These are phyloP conservation scores for Eristalinus aeneus DNA, from an alignment of 2,888 invertebrate species.

Conservation along the genomic window DNA sequence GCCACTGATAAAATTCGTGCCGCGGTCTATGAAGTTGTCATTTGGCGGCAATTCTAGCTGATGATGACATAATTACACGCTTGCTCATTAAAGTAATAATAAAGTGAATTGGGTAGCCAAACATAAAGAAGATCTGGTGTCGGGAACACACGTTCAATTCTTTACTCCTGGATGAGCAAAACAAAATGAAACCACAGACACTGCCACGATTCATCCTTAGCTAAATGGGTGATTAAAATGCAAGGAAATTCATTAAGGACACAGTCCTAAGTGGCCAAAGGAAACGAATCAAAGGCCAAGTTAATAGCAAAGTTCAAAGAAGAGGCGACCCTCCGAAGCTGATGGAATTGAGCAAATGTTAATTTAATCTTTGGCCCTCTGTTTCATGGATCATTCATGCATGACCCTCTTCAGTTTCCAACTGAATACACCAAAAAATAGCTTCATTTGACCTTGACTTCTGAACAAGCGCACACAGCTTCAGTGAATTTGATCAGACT, in stretches of 20 bases:
- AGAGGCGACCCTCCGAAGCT: background rate
- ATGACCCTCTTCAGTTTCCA: background rate
- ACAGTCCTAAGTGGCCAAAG: background rate
- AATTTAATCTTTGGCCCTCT: background rate
- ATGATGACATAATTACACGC: background rate
- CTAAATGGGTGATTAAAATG: background rate
- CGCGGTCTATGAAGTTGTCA: background rate
- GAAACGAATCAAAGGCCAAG: background rate
- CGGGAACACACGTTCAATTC: no score
- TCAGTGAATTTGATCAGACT: background rate
- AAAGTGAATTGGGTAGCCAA: background rate
- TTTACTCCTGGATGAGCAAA: no score
- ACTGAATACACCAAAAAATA: background rate
- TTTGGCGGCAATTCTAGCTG: background rate
- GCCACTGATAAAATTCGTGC: background rate
- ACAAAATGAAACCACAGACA: no score
- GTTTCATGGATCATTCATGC: background rate
- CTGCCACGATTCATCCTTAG: background rate
- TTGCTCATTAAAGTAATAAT: background rate
- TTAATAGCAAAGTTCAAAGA: background rate
- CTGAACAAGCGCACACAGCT: background rate
- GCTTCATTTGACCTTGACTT: constrained; percentile 1
- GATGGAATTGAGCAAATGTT: background rate
- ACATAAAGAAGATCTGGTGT: no score
- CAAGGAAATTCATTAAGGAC: background rate